Evolutionary conservation across 37 sponge, comb jelly and placozoan genomes (phyloP).

Genomic region (Hormiphora californensis): DNA sequence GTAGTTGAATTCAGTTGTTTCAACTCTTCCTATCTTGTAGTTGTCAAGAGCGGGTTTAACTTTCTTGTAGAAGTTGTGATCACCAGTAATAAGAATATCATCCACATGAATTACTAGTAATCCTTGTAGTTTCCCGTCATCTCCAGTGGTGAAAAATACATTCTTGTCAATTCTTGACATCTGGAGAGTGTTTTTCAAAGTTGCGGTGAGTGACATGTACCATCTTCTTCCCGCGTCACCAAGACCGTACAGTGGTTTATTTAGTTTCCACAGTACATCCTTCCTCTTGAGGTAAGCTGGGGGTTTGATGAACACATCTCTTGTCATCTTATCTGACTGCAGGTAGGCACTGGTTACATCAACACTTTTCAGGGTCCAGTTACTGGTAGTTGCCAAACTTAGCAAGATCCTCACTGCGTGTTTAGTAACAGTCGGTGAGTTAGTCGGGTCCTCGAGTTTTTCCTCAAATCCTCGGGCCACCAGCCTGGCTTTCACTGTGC

Average conservation of each 20-base stretch:
- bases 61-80: neutral
- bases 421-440: neutral
- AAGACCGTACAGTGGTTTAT: conserved; percentile 4
- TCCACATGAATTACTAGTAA: neutral
- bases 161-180: neutral
- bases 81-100: neutral
- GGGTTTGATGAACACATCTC: conserved; percentile 21
- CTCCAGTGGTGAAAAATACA: neutral
- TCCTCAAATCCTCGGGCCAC: conserved; percentile 38
- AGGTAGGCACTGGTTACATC: neutral
- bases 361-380: neutral
- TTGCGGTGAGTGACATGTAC: neutral
- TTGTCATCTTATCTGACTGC: neutral
- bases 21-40: neutral
- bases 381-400: neutral
- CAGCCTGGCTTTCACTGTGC: neutral
- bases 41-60: neutral
- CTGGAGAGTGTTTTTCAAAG: neutral
- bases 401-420: neutral
- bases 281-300: neutral
- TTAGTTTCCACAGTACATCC: conserved; percentile 2
- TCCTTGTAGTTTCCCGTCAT: neutral
- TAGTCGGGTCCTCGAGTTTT: neutral
- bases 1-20: neutral
- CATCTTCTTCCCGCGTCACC: conserved; percentile 11